Evolutionary conservation across 2,113 vertebrate species (phyloP).

Genomic region (Cochlearius cochlearius): DNA sequence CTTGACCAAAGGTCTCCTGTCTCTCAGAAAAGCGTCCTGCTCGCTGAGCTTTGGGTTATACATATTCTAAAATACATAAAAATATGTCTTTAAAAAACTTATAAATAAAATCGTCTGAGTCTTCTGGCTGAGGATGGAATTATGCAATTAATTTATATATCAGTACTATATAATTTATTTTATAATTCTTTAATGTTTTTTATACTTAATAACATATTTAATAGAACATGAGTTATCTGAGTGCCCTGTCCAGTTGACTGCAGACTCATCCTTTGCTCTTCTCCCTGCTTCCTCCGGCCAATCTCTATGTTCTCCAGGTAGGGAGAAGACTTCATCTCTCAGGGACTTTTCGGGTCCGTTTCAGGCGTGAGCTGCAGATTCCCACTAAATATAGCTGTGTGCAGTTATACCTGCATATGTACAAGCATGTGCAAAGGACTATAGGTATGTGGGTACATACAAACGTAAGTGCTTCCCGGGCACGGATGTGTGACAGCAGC

Average conservation of each 20-base stretch:
- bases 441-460: rapidly evolving
- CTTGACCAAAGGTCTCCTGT: not conserved
- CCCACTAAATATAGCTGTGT: not conserved
- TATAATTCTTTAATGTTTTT: not conserved
- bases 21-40: not conserved
- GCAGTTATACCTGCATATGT: not conserved
- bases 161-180: not conserved
- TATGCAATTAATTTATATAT: not conserved
- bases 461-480: not conserved
- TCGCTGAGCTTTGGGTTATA: not conserved
- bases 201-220: not conserved
- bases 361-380: not conserved
- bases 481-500: no score
- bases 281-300: not conserved
- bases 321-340: not conserved
- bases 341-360: not conserved
- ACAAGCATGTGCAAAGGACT: not conserved
- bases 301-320: not conserved
- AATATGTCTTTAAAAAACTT: not conserved
- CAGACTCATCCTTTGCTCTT: not conserved
- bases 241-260: not conserved
- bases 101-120: not conserved
- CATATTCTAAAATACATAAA: not conserved
- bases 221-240: not conserved
- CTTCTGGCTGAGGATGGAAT: not conserved